Evolutionary conservation across 2,113 vertebrate genomes (phyloP), one percentile per base, ranked within the genome.

Genomic region (Leucopsar rothschildi): DNA sequence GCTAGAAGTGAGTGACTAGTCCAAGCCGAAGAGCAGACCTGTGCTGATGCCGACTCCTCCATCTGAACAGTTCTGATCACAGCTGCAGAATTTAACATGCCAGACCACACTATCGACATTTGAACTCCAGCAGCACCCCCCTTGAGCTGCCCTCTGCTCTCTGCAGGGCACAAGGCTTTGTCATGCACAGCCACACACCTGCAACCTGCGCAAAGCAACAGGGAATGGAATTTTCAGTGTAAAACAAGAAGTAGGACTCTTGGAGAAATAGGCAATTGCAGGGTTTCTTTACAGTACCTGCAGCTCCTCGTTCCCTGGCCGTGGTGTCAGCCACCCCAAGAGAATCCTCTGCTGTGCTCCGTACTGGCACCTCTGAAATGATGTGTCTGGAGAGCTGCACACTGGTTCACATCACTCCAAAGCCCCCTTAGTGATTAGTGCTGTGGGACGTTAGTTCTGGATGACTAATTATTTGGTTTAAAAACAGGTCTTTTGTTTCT

Each of bases 381-480:
- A 68, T 21, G 68, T 63, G 68, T 66, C 80, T 73, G 79, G 72
- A 92, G 96, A 90, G 17, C 82, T 78, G 80, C 90, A 88, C 33
- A 50, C 69, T 47, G 77, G 37, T 75, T 88, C 94, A 78, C 86
- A 78, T 76, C 82, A 40, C 33, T 70, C 90, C 55, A 95, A 89
- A 86, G 87, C 69, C 63, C 72, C 76, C 69, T 95, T 35, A 44
- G 86, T 78, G 86, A 82, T 94, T 81, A 88, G 89, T 89, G 86
- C 96, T 96, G 93, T 68, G 86, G 78, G 96, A 96, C 96, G 93
- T 97, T 97, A 95, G 94, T 97, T 97, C 95, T 91, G 94, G 94
- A 95, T 95, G 96, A 97, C 91, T 96, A 97, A 97, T 95, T 97
- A 97, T 96, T 96, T 97, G 71, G 93, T 97, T 91, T 97, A 86